Evolutionary conservation across 2,888 invertebrate genomes (phyloP).

Genomic region (Dolichopus griseipennis): DNA sequence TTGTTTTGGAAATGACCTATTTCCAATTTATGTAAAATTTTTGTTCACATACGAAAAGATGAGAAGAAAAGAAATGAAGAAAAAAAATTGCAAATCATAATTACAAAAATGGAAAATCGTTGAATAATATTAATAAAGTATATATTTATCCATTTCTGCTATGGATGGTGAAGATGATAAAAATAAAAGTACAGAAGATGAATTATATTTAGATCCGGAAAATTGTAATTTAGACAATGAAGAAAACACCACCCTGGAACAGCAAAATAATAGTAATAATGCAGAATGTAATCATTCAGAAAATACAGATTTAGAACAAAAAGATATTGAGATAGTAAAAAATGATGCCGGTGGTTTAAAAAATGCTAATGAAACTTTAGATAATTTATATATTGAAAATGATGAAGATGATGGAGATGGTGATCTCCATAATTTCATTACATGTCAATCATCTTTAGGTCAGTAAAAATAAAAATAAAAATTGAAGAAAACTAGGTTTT

Average conservation of each 20-base stretch:
- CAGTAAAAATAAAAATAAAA: neutral
- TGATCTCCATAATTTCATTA: neutral
- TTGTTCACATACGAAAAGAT: neutral
- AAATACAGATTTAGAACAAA: neutral
- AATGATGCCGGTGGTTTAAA: neutral
- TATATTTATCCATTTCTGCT: neutral
- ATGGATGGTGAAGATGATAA: slow-evolving; percentile 1
- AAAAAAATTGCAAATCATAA: neutral
- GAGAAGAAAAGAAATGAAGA: neutral
- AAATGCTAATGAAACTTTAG: neutral
- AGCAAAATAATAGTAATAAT: neutral
- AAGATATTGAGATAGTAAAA: neutral
- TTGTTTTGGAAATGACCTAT: neutral
- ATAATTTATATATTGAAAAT: neutral
- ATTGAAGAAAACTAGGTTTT: no score
- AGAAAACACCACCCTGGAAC: neutral
- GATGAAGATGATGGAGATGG: neutral
- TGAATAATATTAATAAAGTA: neutral
- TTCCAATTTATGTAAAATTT: neutral
- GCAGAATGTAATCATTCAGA: neutral
- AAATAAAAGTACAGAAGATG: neutral
- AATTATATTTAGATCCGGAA: slow-evolving; percentile 1
- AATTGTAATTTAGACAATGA: neutral
- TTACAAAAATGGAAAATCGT: neutral
- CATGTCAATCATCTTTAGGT: slow-evolving; percentile 1